Base-by-base conservation (phyloP, 2,888 invertebrate genomes). In the Ornithoptera priamus region DNA sequence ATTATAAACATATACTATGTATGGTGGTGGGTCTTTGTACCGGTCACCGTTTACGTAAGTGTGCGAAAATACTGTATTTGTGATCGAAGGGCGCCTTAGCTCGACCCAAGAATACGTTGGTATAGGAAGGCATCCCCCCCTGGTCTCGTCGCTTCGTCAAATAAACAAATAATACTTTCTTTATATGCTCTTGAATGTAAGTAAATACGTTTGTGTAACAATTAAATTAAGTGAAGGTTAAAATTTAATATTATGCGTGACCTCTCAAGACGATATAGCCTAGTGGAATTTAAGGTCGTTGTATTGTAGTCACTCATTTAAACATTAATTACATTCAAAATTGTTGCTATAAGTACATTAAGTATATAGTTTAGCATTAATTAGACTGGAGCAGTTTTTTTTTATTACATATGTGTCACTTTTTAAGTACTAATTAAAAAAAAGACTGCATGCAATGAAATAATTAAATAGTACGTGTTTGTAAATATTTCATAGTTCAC, bases 251-350 rank as follows among this genome's bases (percentile, higher is more conserved):
- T 22, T 71, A 57, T 58, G 67, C 56, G 65, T 71, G 70, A 67
- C 70, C 70, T 71, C 64, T 71, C 67, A 64, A 70, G 67, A 71
- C 70, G 67, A 71, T 70, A 70, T 67, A 65, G 61, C 61, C 59
- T 61, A 62, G 61, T 64, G 67, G 64, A 65, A 71, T 71, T 67
- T 71, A 65, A 71, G 70, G 70, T 71, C 70, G 30, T 22, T 64
- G 57, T 12, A 67, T 67, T 71, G 70, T 71, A 67, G 64, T 68
- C 57, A 65, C 42, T 67, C 57, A 71, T 71, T 71, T 64, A 71
- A 71, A 67, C 60, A 65, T 65, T 71, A 71, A 71, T 71, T 71
- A 67, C 58, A 50, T 68, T 71, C 39, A 30, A 64, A 64, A 67
- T 70, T 67, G 53, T 62, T 69, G 22, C 62, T 36, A 62, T 39